phyloP scores from a whole-genome alignment of 2,113 vertebrate species.

The Nycticorax nycticorax region DNA sequence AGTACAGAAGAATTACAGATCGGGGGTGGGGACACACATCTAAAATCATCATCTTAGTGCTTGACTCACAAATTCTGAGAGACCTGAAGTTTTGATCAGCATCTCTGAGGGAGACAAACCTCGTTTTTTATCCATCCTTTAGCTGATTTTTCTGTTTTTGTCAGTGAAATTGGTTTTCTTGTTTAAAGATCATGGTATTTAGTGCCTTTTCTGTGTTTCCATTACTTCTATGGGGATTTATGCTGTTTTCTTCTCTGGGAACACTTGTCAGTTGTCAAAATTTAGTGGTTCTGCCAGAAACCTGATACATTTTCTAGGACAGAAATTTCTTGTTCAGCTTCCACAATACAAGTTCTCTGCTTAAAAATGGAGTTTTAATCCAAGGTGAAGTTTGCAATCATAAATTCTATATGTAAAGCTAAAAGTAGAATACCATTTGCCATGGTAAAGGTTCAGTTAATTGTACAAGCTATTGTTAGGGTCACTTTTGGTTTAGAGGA shows the following conservation, averaged over 20 bases:
- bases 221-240: not conserved
- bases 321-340: not conserved
- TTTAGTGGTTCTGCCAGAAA: slow-evolving; percentile 7
- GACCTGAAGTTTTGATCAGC: not conserved
- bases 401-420: not conserved
- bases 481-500: not conserved
- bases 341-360: not conserved
- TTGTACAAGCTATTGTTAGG: not conserved
- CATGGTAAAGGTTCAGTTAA: not conserved
- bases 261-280: not conserved
- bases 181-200: not conserved
- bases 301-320: not conserved
- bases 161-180: not conserved
- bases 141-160: not conserved
- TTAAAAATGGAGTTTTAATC: not conserved
- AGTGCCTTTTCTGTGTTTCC: not conserved
- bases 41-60: not conserved
- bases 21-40: not conserved
- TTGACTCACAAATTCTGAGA: not conserved
- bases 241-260: not conserved
- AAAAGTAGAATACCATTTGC: not conserved
- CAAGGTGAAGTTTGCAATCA: not conserved
- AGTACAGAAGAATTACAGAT: not conserved
- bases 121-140: not conserved
- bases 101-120: not conserved